Evolutionary conservation across 2,113 vertebrate genomes (phyloP).

Genomic region (Motacilla tschutschensis): DNA sequence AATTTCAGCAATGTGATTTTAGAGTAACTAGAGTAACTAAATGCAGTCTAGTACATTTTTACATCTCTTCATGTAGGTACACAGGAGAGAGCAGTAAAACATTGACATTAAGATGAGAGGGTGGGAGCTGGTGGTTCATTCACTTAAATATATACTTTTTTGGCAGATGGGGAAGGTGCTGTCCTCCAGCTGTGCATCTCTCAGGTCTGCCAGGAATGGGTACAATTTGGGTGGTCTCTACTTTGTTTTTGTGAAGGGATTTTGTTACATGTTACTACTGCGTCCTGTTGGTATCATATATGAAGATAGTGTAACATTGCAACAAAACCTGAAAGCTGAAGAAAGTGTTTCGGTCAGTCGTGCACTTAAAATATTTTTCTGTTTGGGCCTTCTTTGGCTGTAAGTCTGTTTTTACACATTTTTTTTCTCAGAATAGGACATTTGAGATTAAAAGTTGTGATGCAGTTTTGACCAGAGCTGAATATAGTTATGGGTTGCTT

Average conservation of each 20-base stretch:
- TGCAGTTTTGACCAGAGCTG: background rate
- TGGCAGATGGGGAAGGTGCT: background rate
- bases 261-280: background rate
- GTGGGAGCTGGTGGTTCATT: conserved; percentile 26
- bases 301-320: background rate
- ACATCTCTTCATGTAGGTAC: background rate
- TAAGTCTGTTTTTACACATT: background rate
- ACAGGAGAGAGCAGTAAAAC: background rate
- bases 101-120: background rate
- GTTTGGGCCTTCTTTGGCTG: background rate
- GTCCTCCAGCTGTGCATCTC: background rate
- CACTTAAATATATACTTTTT: conserved; percentile 6
- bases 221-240: background rate
- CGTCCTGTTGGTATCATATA: background rate
- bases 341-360: background rate
- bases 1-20: background rate
- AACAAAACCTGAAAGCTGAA: background rate
- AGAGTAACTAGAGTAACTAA: background rate
- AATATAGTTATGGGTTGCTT: background rate
- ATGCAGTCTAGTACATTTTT: background rate
- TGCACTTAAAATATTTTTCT: background rate
- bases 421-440: background rate
- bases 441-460: background rate
- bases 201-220: background rate
- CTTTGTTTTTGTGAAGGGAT: background rate